A percentile compares a stretch with the other conserved stretches of the same genome.
These are phyloP conservation scores for Melipona beecheii DNA, from an alignment of 2,888 invertebrate species.

Conservation along the genomic window DNA sequence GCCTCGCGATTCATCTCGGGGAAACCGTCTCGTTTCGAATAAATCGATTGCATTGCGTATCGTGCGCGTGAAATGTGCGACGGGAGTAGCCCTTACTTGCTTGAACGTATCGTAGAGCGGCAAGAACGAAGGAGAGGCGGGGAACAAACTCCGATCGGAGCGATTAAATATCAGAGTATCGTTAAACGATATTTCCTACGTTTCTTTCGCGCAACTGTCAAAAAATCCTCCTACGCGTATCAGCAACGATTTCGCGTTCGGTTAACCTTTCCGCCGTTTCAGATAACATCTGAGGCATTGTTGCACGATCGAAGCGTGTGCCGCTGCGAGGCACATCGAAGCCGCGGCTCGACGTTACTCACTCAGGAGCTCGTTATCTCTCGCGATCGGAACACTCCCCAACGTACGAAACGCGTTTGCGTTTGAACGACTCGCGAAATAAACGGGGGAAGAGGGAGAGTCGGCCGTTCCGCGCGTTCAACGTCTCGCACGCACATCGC, in stretches of 20 bases:
- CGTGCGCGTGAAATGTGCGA: not conserved
- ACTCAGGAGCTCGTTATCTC: slow-evolving; percentile 16
- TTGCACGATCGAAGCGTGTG: slow-evolving; percentile 13
- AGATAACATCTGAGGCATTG: slow-evolving; percentile 20
- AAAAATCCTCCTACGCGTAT: slow-evolving; percentile 10
- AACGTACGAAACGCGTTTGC: slow-evolving; percentile 3
- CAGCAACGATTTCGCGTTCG: not conserved
- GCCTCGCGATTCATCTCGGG: not conserved
- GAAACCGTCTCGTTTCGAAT: not conserved
- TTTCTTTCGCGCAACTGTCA: slow-evolving; percentile 1
- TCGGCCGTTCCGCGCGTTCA: not conserved
- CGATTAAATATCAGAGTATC: not conserved
- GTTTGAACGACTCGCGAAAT: not conserved
- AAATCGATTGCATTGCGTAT: slow-evolving; percentile 1
- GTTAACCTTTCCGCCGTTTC: slow-evolving; percentile 26
- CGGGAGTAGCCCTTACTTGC: no score
- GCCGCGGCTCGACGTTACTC: slow-evolving; percentile 15
- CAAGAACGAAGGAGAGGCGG: not conserved
- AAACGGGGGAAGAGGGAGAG: not conserved
- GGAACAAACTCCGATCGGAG: not conserved
- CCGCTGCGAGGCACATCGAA: slow-evolving; percentile 17
- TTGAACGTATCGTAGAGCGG: not conserved
- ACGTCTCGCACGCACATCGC: not conserved
- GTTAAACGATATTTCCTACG: slow-evolving; percentile 11
- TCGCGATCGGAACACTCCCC: slow-evolving; percentile 6